A percentile compares a stretch with the other conserved stretches of the same genome.
Conservation (phyloP, 2,888 invertebrate genomes). For the Melitaea athalia region DNA sequence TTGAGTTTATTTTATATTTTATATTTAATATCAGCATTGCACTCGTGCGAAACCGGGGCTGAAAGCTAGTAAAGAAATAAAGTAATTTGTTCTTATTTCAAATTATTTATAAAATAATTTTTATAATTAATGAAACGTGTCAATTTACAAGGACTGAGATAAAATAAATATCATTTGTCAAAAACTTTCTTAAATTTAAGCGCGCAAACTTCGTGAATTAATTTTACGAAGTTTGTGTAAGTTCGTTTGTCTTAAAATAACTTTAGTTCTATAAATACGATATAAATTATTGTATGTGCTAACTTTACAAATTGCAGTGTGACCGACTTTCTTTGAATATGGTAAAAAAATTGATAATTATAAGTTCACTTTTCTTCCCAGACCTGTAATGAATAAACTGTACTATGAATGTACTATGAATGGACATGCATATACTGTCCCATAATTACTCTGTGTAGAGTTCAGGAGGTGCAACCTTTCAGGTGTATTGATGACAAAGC, state of each 20-base stretch:
- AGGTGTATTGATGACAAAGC: too few relatives aligned
- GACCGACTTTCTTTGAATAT: background rate
- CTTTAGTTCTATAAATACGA: background rate
- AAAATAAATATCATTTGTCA: constrained; percentile 1
- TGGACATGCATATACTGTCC: too few relatives aligned
- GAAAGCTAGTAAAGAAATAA: too few relatives aligned
- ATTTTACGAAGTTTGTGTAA: constrained; percentile 5
- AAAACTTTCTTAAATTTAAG: constrained; percentile 4
- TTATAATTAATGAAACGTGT: background rate
- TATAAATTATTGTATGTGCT: background rate
- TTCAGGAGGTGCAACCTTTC: too few relatives aligned
- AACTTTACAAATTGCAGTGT: background rate
- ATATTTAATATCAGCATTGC: too few relatives aligned
- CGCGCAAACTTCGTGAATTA: constrained; percentile 5
- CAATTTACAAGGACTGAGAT: background rate
- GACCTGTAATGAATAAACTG: too few relatives aligned
- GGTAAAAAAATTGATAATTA: too few relatives aligned
- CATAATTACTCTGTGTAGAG: too few relatives aligned
- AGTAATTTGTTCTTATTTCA: background rate
- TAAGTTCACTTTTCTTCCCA: too few relatives aligned
- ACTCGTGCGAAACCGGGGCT: too few relatives aligned
- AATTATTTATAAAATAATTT: background rate
- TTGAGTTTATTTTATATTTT: too few relatives aligned
- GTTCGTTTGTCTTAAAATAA: constrained; percentile 1
- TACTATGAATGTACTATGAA: too few relatives aligned